Evolutionary conservation across 1,140 invertebrate genomes (phyloP).

Genomic region (Ganaspis sp.): DNA sequence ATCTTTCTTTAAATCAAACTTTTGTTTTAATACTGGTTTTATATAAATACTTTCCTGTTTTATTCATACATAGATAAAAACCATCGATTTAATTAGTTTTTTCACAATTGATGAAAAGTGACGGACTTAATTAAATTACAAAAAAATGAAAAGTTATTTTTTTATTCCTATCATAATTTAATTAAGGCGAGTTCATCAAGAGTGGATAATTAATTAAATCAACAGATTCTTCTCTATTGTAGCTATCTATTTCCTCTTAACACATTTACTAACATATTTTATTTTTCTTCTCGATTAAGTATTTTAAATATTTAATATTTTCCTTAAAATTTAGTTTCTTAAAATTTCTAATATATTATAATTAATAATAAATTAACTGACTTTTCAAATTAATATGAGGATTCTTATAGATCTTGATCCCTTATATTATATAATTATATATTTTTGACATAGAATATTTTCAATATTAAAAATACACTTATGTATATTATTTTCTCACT

Average conservation of each 20-base stretch:
- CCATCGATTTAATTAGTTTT: neutral
- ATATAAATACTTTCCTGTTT: neutral
- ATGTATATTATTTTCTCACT: conserved; percentile 7
- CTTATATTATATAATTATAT: neutral
- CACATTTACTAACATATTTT: neutral
- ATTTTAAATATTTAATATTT: too few species aligned
- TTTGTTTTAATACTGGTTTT: neutral
- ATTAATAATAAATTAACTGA: neutral
- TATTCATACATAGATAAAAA: neutral
- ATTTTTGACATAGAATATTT: conserved; percentile 6
- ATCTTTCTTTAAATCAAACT: neutral
- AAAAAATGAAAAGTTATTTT: neutral
- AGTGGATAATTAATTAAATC: neutral
- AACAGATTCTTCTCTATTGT: neutral
- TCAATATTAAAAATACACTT: conserved; percentile 24
- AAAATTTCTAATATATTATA: neutral
- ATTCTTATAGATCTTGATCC: neutral
- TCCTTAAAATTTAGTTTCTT: neutral
- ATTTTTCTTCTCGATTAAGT: neutral
- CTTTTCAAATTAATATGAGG: neutral
- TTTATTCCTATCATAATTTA: neutral
- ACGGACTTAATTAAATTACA: neutral
- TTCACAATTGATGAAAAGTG: neutral
- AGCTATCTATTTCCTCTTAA: neutral
- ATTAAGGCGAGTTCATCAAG: neutral